Base-by-base conservation (phyloP, 2,888 invertebrate species). In the Oxyscelio sp. region DNA sequence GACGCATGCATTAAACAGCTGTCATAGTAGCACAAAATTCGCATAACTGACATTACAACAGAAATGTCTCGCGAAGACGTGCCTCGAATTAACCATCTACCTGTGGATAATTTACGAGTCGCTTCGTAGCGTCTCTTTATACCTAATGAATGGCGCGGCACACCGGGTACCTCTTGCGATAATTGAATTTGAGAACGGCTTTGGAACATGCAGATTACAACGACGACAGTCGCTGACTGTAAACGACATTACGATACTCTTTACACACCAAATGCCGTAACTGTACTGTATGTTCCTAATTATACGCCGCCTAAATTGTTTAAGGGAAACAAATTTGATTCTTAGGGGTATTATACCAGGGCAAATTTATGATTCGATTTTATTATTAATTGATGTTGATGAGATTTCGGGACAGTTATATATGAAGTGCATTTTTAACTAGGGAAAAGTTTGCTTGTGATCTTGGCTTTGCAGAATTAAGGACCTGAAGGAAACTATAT, bases 131-230 rank as follows among this genome's bases (percentile, higher is more conserved):
- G 70, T 68, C 61, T 61, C 45, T 79, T 71, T 78, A 70, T 63
- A 63, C 19, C 34, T 70, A 78, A 78, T 70, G 70, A 78, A 70
- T 63, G 59, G 31, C 40, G 78, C 61, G 45, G 59, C 43, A 24
- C 68, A 31, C 31, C 70, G 56, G 48, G 56, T 48, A 45, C 79
- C 71, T 79, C 61, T 83, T 54, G 70, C 56, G 65, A 78, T 88
- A 88, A 88, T 86, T 85, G 85, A 88, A 86, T 88, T 88, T 77
- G 85, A 79, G 84, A 87, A 79, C 70, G 77, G 71, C 78, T 65
- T 77, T 71, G 73, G 54, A 22, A 48, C 58, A 66, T 66, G 65
- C 45, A 78, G 63, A 78, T 70, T 61, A 59, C 63, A 61, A 63
- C 61, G 24, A 19, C 61, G 68, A 68, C 78, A 70, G 21, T 56